phyloP scores from a whole-genome alignment of 2,113 vertebrate genomes.

The Dipodomys spectabilis region DNA sequence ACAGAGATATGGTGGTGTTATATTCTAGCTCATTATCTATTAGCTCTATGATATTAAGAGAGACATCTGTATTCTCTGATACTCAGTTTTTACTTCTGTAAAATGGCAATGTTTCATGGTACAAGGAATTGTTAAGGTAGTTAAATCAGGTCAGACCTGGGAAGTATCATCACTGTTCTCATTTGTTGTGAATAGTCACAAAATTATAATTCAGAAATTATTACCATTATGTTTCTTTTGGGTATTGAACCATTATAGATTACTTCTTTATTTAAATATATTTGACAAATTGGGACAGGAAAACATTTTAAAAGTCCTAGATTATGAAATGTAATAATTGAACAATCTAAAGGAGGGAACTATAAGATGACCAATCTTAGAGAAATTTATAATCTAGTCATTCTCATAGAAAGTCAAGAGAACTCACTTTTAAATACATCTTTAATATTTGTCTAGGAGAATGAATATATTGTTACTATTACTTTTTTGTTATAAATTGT shows the following conservation, averaged over 20 bases:
- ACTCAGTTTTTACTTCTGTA: background rate
- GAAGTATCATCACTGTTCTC: background rate
- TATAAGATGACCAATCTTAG: background rate
- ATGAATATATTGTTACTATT: background rate
- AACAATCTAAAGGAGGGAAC: background rate
- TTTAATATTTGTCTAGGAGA: background rate
- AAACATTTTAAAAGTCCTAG: background rate
- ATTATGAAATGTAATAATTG: background rate
- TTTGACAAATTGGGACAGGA: background rate
- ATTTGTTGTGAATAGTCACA: background rate
- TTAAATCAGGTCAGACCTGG: background rate
- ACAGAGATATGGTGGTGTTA: background rate
- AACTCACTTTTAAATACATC: background rate
- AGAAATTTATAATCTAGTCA: background rate
- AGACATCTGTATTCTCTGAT: background rate
- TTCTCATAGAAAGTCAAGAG: background rate
- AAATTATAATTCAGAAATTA: constrained; percentile 2
- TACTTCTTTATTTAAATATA: background rate
- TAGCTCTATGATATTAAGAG: background rate
- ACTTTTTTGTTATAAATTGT: background rate
- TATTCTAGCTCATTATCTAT: background rate
- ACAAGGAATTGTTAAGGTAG: background rate
- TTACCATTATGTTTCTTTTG: background rate
- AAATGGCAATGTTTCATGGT: background rate
- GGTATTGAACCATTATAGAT: background rate